These are phyloP conservation scores for Salvelinus namaycush DNA, from an alignment of 2,113 vertebrate genomes.

Conservation along the genomic window DNA sequence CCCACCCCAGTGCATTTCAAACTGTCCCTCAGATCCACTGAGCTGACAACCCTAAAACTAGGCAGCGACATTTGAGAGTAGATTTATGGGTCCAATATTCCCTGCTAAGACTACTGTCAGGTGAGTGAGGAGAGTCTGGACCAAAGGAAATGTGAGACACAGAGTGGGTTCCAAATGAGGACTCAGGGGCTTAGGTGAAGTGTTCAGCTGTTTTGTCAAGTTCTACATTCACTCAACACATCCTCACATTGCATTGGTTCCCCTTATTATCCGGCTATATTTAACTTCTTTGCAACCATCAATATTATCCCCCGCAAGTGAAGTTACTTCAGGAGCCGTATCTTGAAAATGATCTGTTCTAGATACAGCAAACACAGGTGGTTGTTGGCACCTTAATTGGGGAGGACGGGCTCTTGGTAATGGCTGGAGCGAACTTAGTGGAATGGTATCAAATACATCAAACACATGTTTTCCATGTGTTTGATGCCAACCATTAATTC, in stretches of 20 bases:
- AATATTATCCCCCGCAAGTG: background rate
- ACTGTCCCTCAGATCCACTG: background rate
- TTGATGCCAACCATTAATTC: no score
- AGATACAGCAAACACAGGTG: background rate
- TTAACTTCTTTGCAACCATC: background rate
- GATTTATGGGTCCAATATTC: conserved; percentile 6
- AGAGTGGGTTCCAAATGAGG: conserved; percentile 45
- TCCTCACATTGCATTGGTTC: conserved; percentile 60
- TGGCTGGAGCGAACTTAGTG: no score
- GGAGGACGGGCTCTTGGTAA: no score
- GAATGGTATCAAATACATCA: no score
- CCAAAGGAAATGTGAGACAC: conserved; percentile 45
- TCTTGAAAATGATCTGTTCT: background rate
- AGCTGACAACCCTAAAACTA: background rate
- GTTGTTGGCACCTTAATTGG: no score
- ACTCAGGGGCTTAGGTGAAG: conserved; percentile 57
- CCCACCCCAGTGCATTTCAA: no score
- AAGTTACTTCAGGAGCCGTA: background rate
- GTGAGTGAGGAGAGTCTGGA: conserved; percentile 30
- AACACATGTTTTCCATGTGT: no score
- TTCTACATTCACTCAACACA: conserved; percentile 66
- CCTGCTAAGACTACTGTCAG: conserved; percentile 22
- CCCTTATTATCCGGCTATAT: conserved; percentile 24
- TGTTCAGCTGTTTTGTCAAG: conserved; percentile 69
- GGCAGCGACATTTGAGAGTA: background rate